Percentiles rank a stretch among this genome's conserved stretches.
Conservation (phyloP, 2,113 vertebrate species). For the Pedetes capensis region DNA sequence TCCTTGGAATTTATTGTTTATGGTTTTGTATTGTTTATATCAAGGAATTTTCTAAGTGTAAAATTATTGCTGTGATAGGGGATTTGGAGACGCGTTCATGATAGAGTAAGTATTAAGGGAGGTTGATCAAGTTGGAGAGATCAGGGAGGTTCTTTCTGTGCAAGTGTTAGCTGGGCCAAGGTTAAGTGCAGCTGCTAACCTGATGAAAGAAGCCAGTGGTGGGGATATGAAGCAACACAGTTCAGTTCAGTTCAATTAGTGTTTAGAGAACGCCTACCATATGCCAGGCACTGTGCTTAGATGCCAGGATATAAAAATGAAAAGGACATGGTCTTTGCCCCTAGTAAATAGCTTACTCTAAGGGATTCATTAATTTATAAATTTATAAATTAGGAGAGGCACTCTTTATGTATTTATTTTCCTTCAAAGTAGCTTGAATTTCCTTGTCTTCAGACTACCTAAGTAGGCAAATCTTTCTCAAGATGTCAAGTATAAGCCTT, state of each 20-base stretch:
- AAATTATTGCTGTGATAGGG: not conserved
- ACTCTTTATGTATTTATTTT: conserved; percentile 20
- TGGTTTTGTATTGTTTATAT: conserved; percentile 14
- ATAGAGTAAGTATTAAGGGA: not conserved
- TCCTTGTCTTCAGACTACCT: conserved; percentile 27
- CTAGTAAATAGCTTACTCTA: not conserved
- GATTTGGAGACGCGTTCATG: not conserved
- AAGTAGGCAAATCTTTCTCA: not conserved
- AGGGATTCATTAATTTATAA: conserved; percentile 29
- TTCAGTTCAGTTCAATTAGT: conserved; percentile 24
- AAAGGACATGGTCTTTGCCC: not conserved
- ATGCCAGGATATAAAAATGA: conserved; percentile 18
- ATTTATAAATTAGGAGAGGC: conserved; percentile 4
- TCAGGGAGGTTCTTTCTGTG: not conserved
- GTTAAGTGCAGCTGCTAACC: not conserved
- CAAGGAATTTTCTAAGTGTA: not conserved
- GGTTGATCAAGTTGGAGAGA: not conserved
- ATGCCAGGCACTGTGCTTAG: conserved; percentile 12
- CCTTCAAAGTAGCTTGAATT: not conserved
- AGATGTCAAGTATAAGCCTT: not conserved
- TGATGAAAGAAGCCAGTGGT: not conserved
- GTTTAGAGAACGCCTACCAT: conserved; percentile 37
- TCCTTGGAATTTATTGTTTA: conserved; percentile 26
- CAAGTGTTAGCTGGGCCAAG: not conserved
- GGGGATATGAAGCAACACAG: not conserved